A percentile compares a stretch with the other conserved stretches of the same genome.
Evolutionary conservation across 1,140 invertebrate genomes (phyloP).

Genomic region (Hyles euphorbiae): DNA sequence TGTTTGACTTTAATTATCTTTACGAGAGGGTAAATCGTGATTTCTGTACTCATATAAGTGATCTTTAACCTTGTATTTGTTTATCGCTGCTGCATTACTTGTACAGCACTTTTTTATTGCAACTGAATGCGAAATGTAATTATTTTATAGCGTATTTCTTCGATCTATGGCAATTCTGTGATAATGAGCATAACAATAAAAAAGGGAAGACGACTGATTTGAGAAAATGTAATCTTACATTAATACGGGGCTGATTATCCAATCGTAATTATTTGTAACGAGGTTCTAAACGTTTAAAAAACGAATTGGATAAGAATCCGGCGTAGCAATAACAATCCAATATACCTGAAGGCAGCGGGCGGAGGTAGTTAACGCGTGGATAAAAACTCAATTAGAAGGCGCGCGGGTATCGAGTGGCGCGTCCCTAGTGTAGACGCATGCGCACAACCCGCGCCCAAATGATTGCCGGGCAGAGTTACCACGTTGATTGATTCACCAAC

Average conservation of each 20-base stretch:
- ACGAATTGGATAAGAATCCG: background rate
- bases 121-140: too few species aligned
- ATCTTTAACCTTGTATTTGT: too few species aligned
- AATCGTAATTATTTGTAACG: too few species aligned
- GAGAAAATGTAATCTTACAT: too few species aligned
- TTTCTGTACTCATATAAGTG: background rate
- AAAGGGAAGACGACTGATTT: too few species aligned
- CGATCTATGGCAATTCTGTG: too few species aligned
- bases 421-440: constrained; percentile 51
- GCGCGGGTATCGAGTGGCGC: constrained; percentile 21
- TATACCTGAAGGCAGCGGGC: too few species aligned
- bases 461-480: constrained; percentile 57
- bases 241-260: too few species aligned
- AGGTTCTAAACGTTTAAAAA: background rate
- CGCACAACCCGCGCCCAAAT: constrained; percentile 33
- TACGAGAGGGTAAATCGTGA: background rate
- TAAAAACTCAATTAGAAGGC: constrained; percentile 8
- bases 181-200: too few species aligned
- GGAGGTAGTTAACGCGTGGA: constrained; percentile 6
- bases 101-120: too few species aligned
- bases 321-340: background rate
- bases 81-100: too few species aligned
- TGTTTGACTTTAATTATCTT: constrained; percentile 1
- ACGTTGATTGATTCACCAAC: constrained; percentile 69
- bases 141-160: too few species aligned